These are phyloP conservation scores for Athetis lepigone DNA, from an alignment of 2,888 invertebrate species.

Conservation along the genomic window DNA sequence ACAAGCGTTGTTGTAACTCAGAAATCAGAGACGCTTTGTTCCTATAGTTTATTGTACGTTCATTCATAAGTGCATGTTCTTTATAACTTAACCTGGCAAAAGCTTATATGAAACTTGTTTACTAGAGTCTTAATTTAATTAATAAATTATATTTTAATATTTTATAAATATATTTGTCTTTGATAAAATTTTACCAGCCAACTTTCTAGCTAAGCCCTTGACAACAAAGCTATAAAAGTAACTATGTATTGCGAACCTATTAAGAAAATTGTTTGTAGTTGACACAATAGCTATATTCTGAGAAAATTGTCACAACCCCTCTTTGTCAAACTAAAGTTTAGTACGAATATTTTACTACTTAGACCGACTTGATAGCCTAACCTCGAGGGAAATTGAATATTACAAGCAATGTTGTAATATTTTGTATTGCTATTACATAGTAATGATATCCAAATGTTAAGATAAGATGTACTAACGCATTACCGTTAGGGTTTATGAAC, in stretches of 20 bases:
- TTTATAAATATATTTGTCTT: too few species aligned
- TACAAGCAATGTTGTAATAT: conserved; percentile 51
- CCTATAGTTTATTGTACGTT: too few species aligned
- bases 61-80: too few species aligned
- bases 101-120: too few species aligned
- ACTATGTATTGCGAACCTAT: conserved; percentile 7
- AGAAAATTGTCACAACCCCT: conserved; percentile 34
- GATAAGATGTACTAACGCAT: conserved; percentile 43
- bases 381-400: conserved; percentile 55
- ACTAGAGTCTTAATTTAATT: too few species aligned
- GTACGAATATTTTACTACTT: conserved; percentile 49
- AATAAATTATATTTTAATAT: too few species aligned
- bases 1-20: too few species aligned
- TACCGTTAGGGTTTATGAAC: conserved; percentile 55
- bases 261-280: conserved; percentile 6
- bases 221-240: not conserved
- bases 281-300: conserved; percentile 31
- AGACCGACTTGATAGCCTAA: conserved; percentile 35
- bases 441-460: conserved; percentile 48
- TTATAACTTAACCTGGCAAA: too few species aligned
- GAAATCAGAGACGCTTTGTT: too few species aligned
- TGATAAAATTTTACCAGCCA: too few species aligned
- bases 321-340: conserved; percentile 47
- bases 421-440: conserved; percentile 54
- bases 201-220: not conserved